A percentile compares a stretch with the other conserved stretches of the same genome.
Evolutionary conservation across 1,140 invertebrate genomes (phyloP).

Genomic region (Penaeus vannamei): DNA sequence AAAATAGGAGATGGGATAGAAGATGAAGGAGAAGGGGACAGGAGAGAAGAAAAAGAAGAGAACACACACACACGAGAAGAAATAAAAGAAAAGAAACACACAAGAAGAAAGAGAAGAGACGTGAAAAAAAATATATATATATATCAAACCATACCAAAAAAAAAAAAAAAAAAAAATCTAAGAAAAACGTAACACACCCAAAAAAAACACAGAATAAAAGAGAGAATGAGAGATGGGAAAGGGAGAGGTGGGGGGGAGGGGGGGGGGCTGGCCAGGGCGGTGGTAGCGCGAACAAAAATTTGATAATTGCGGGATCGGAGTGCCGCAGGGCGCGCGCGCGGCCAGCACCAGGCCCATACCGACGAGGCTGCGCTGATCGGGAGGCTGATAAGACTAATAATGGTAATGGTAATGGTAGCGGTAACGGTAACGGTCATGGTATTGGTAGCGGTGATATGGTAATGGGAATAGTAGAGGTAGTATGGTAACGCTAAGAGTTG

Average conservation of each 20-base stretch:
- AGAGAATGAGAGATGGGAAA: not conserved
- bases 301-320: conserved; percentile 43
- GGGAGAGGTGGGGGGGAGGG: not conserved
- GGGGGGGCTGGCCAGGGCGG: not conserved
- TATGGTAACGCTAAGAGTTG: no score
- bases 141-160: not conserved
- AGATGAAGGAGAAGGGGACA: not conserved
- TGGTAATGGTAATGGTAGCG: no score
- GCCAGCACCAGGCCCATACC: no score
- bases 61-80: not conserved
- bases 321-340: not conserved
- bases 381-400: no score
- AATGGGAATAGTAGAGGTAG: no score
- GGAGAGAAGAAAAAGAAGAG: not conserved
- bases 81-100: not conserved
- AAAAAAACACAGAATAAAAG: not conserved
- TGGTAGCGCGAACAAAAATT: conserved; percentile 38
- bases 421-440: no score
- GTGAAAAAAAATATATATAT: not conserved
- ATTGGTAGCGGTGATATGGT: no score
- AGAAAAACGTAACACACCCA: not conserved
- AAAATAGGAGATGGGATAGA: not conserved
- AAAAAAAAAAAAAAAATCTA: no score
- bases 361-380: no score
- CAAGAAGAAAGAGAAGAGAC: not conserved